Base-by-base conservation (phyloP, 2,797 vertebrate genomes). In the Brachyalestes nurse region DNA sequence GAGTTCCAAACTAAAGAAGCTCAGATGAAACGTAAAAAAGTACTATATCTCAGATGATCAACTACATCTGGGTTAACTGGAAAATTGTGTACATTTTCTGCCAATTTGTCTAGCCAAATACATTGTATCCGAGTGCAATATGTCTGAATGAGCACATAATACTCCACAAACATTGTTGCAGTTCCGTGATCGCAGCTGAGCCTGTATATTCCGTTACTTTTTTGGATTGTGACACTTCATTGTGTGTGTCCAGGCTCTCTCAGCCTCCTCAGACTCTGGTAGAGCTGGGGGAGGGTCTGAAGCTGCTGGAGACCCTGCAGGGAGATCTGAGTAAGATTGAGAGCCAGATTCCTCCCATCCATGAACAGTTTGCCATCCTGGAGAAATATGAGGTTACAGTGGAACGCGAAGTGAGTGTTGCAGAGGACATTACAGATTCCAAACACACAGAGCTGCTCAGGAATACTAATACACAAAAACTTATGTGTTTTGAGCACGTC, bases 311-410 rank as follows among this genome's bases (percentile, higher is more conserved):
- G 14, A 91, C 89, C 2, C 91, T 97, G 25, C 93, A 95, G 82
- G 85, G 86, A 0, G 91, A 95, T 70, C 82, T 95, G 84, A 88
- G 89, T 42, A 91, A 84, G 76, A 91, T 88, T 0, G 94, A 96
- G 85, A 86, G 87, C 79, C 94, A 91, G 89, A 94, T 95, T 85
- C 87, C 90, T 12, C 93, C 94, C 78, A 93, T 96, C 79, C 93
- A 94, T 0, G 95, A 96, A 64, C 96, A 97, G 87, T 97, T 97
- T 86, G 83, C 93, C 85, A 95, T 97, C 75, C 92, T 97, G 23
- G 90, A 93, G 78, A 94, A 94, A 86, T 96, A 97, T 0, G 96
- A 97, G 71, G 95, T 97, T 83, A 78, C 88, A 0, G 91, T 96
- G 67, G 91, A 94, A 1, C 90, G 91, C 0, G 79, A 25, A 25